Conservation (phyloP, 2,888 invertebrate genomes). For the Carcina quercana region DNA sequence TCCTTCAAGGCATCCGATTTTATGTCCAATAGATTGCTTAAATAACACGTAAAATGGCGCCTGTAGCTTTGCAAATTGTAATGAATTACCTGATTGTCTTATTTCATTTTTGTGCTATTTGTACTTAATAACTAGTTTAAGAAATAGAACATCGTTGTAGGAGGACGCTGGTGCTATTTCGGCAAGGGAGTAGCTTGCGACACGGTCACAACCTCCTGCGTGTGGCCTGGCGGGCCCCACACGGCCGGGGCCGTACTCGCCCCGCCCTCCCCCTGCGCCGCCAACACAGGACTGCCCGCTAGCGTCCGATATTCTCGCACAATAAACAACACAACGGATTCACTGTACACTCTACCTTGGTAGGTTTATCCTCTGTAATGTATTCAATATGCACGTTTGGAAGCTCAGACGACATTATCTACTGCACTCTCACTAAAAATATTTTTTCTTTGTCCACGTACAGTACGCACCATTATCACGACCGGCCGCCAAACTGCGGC, state of each 20-base stretch:
- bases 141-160: slow-evolving; percentile 16
- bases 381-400: slow-evolving; percentile 67
- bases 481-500: slow-evolving; percentile 72
- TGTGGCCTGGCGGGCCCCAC: slow-evolving; percentile 76
- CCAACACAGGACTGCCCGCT: slow-evolving; percentile 69
- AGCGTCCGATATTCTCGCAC: slow-evolving; percentile 68
- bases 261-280: slow-evolving; percentile 73
- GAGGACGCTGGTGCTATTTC: slow-evolving; percentile 55
- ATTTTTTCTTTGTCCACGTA: slow-evolving; percentile 65
- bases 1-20: no score
- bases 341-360: slow-evolving; percentile 60
- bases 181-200: slow-evolving; percentile 70
- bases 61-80: neutral
- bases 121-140: neutral
- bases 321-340: slow-evolving; percentile 56
- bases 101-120: neutral
- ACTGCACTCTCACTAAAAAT: slow-evolving; percentile 57
- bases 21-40: no score
- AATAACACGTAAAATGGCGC: slow-evolving; percentile 4
- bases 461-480: slow-evolving; percentile 68
- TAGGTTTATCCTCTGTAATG: slow-evolving; percentile 63
- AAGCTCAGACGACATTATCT: slow-evolving; percentile 72
- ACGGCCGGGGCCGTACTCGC: slow-evolving; percentile 69
- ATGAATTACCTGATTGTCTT: neutral
- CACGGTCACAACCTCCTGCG: slow-evolving; percentile 77